These are phyloP conservation scores for Ceratitis capitata DNA, from an alignment of 1,140 invertebrate species.

Conservation along the genomic window DNA sequence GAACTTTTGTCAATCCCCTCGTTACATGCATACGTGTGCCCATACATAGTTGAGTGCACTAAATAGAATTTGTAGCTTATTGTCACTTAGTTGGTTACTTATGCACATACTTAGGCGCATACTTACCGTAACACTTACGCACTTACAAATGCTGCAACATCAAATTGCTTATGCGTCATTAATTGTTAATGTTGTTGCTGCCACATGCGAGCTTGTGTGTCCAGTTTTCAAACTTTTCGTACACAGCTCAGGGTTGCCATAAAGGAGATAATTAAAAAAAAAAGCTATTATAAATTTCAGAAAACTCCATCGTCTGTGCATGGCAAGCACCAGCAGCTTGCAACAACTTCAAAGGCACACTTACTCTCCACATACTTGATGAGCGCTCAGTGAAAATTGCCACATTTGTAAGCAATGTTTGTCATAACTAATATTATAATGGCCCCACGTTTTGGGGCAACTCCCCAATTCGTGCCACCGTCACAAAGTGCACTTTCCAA, in stretches of 20 bases:
- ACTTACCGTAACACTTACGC: not conserved
- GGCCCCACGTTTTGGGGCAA: not conserved
- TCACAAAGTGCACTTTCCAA: not conserved
- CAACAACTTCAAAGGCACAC: no score
- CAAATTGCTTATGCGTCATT: slow-evolving; percentile 19
- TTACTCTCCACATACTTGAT: no score
- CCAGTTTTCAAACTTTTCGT: no score
- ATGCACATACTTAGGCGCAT: not conserved
- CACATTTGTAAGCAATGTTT: not conserved
- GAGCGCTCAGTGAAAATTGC: no score
- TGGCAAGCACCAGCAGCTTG: not conserved
- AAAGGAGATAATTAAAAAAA: no score
- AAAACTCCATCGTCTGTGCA: not conserved
- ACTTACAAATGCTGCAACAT: not conserved
- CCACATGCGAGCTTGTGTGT: not conserved
- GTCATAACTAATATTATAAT: slow-evolving; percentile 12
- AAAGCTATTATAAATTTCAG: no score
- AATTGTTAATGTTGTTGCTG: slow-evolving; percentile 4
- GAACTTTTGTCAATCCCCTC: no score
- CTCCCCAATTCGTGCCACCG: not conserved
- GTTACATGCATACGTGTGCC: no score
- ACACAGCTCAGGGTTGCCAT: no score
- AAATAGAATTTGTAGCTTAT: slow-evolving; percentile 15
- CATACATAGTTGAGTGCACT: not conserved
- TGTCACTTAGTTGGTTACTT: not conserved